Conservation (phyloP, 1,140 invertebrate species). For the Dendroctonus ponderosae region DNA sequence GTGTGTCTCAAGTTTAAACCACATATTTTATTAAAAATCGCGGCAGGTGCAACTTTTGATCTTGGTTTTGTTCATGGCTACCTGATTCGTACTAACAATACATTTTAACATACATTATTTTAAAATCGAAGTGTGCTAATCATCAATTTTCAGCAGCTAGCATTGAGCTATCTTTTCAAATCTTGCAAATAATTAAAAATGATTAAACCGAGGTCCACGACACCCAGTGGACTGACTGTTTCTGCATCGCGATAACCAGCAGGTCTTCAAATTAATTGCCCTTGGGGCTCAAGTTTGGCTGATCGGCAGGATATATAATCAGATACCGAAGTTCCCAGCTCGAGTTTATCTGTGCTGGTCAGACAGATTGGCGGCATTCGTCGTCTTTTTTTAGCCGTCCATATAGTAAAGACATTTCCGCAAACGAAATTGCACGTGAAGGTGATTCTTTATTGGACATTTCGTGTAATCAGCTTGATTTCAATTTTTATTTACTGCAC, state of each 20-base stretch:
- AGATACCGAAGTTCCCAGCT: constrained; percentile 25
- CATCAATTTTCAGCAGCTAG: too few species aligned
- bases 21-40: too few species aligned
- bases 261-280: constrained; percentile 29
- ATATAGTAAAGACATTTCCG: constrained; percentile 11
- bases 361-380: constrained; percentile 35
- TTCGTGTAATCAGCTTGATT: too few species aligned
- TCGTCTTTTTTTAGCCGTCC: constrained; percentile 16
- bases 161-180: too few species aligned
- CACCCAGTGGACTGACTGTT: constrained; percentile 4
- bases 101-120: too few species aligned
- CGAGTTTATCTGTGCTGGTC: constrained; percentile 32
- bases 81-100: too few species aligned
- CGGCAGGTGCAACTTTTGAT: too few species aligned
- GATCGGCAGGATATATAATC: constrained; percentile 37
- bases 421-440: constrained; percentile 18
- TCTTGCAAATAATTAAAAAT: too few species aligned
- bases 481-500: too few species aligned
- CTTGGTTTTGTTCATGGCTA: too few species aligned
- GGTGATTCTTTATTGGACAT: constrained; percentile 11
- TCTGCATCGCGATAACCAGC: constrained; percentile 23
- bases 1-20: too few species aligned
- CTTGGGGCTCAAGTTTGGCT: constrained; percentile 32
- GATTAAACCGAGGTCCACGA: constrained; percentile 15
- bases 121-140: too few species aligned